Evolutionary conservation across 2,797 vertebrate genomes (phyloP), one percentile per base, ranked within the genome.

Genomic region (Pitangus sulphuratus): DNA sequence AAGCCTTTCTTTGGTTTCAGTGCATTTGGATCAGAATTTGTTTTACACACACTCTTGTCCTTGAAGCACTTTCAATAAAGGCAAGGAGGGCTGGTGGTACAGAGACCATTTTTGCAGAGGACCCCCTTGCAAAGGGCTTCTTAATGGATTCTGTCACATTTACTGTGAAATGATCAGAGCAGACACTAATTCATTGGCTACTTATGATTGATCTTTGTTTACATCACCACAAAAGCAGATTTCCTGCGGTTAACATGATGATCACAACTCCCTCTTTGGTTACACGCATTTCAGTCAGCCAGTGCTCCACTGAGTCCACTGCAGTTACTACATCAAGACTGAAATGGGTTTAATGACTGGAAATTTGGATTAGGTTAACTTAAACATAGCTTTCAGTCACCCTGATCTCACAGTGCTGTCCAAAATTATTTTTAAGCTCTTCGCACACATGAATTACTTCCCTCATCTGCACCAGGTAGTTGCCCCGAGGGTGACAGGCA

Each of bases 151-250:
- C 75, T 69, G 53, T 71, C 84, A 62, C 25, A 35, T 84, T 76
- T 35, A 30, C 65, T 76, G 65, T 69, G 87, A 91, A 78, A 95
- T 31, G 31, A 89, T 61, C 61, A 45, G 0, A 47, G 50, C 42
- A 91, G 87, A 86, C 58, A 83, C 31, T 84, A 89, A 89, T 88
- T 94, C 79, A 92, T 91, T 89, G 87, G 35, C 84, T 65, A 65
- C 72, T 87, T 58, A 61, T 26, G 61, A 78, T 15, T 87, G 87
- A 95, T 80, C 83, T 81, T 61, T 93, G 69, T 78, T 94, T 93
- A 75, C 66, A 91, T 81, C 84, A 89, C 71, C 76, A 84, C 56
- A 88, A 91, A 91, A 93, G 47, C 79, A 78, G 65, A 79, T 65
- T 93, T 92, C 87, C 95, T 24, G 61, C 28, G 45, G 76, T 80